Base-by-base conservation (phyloP, 2,113 vertebrate species). In the Perca flavescens region DNA sequence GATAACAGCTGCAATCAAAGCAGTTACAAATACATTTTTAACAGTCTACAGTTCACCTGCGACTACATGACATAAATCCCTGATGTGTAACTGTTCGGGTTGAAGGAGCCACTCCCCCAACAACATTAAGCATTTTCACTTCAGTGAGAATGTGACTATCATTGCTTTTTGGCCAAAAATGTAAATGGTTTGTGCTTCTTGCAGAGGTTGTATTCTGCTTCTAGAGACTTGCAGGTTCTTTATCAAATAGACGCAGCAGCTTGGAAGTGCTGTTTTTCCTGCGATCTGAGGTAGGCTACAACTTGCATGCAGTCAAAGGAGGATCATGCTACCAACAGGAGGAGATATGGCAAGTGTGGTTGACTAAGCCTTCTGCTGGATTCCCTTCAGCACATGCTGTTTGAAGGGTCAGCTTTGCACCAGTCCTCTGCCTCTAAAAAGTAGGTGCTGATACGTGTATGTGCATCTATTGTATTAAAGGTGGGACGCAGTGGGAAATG, bases 301-400 rank as follows among this genome's bases (percentile, higher is more conserved):
- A 22, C 67, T 34, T 34, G 68, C 10, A n/a, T 74, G 19, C 50
- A 65, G 56, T 86, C n/a, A 57, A 17, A 67, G 50, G 54, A 77
- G 53, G 58, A 79, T 70, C 69, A 60, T 65, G 58, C 43, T 16
- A 58, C 69, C 78, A 36, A 82, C 69, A 70, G 47, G 31, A 54
- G 47, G 21, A 31, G 28, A 68, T 69, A 62, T 16, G 12, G 25
- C 25, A 68, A 14, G 34, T 40, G 34, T 21, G 67, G 61, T 22
- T 31, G 31, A 68, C 74, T 79, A 28, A 57, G 49, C 65, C 40
- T 54, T 71, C 61, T 63, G 69, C 40, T 58, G 57, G 49, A 68
- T 4, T 74, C 63, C 74, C 63, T 53, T 63, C 14, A 82, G 78
- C 34, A 50, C 52, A 52, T 6, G 10, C 15, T 50, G 46, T 50